These are phyloP conservation scores for Phymastichus coffea DNA, from an alignment of 1,140 invertebrate species.

Conservation along the genomic window DNA sequence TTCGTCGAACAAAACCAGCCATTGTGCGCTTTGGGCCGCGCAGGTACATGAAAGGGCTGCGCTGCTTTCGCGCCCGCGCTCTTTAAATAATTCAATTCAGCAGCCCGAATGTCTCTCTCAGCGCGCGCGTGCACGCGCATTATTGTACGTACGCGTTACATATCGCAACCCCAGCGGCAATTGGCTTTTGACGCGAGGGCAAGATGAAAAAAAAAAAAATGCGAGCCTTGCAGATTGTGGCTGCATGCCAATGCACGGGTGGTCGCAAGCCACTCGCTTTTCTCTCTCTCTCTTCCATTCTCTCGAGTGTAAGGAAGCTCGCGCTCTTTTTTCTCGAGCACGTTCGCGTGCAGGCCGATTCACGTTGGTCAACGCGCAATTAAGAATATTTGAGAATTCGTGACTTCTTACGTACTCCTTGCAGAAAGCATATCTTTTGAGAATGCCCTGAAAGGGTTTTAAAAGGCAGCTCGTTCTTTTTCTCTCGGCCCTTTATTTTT, in stretches of 20 bases:
- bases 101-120: conserved; percentile 50
- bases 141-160: neutral
- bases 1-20: conserved; percentile 46
- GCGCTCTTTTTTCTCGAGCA: conserved; percentile 24
- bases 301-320: conserved; percentile 20
- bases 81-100: conserved; percentile 57
- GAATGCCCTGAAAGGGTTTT: neutral
- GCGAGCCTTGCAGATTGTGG: neutral
- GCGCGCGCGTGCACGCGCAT: neutral
- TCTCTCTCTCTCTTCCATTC: conserved; percentile 27
- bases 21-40: conserved; percentile 51
- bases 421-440: too few relatives aligned
- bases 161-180: too few relatives aligned
- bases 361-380: conserved; percentile 18
- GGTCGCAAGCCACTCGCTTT: conserved; percentile 29
- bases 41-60: too few relatives aligned
- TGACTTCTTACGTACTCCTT: neutral
- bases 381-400: conserved; percentile 18
- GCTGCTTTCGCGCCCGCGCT: conserved; percentile 22
- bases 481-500: neutral
- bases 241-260: conserved; percentile 18
- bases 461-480: neutral
- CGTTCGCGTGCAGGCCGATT: conserved; percentile 1
- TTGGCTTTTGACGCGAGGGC: too few relatives aligned
- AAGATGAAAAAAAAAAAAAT: neutral